Base-by-base conservation (phyloP, 2,888 invertebrate genomes). In the Eristalinus aeneus region DNA sequence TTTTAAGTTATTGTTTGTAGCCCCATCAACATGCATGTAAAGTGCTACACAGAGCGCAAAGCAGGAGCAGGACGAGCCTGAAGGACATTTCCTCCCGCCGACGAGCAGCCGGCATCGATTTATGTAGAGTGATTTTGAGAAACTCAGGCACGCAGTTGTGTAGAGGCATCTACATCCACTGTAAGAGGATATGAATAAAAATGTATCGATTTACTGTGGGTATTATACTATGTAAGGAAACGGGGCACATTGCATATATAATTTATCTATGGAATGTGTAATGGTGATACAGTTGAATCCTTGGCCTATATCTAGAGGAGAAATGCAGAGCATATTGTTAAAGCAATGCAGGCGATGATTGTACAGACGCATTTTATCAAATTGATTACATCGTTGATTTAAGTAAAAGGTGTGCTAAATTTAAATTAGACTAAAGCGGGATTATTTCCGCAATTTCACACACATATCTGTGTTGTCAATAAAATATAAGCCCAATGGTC, bases 51-150 rank as follows among this genome's bases (percentile, higher is more conserved):
- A 36, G 20, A 71, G 10, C 16, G 22, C 16, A 36, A 54, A 63
- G 61, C 16, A 73, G n/a, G 23, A 67, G 60, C 27, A 12, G 58
- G 12, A 53, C 10, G 39, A 34, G 39, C 46, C 63, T 31, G 20
- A 10, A 76, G 54, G 61, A 67, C 54, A 68, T 72, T 61, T 65
- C 60, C 64, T 34, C 27, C 64, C 53, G 60, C 46, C 61, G 67
- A 71, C 65, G 65, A 54, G 64, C 65, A 75, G 75, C 36, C 69
- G 65, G 74, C 63, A 77, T 73, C 77, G 82, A 82, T 82, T 82
- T 77, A 82, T 68, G 76, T 34, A 77, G 72, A 77, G 73, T 68
- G 67, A 61, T 56, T 61, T 68, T 77, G 63, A 77, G 72, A 68
- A 56, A 67, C 77, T 54, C n/a, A 67, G 36, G 65, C 65, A 39